Evolutionary conservation across 2,113 vertebrate genomes (phyloP).

Genomic region (Crocuta crocuta): DNA sequence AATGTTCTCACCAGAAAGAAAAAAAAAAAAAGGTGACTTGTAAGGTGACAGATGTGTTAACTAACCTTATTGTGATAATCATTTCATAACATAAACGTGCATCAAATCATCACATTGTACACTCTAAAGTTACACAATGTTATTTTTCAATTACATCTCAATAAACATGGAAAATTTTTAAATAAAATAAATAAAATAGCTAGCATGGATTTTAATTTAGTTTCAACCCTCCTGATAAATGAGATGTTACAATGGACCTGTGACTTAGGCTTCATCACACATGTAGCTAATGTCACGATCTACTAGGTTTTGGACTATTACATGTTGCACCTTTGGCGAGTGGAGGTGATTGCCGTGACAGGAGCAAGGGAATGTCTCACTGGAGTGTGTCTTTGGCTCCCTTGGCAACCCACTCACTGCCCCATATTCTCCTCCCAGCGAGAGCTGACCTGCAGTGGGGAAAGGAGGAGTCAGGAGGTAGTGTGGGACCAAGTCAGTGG

Average conservation of each 20-base stretch:
- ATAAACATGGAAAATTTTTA: neutral
- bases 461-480: neutral
- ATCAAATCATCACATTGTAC: neutral
- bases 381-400: neutral
- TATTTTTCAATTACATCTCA: neutral
- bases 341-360: neutral
- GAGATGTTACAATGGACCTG: neutral
- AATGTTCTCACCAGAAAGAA: neutral
- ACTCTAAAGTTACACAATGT: conserved; percentile 11
- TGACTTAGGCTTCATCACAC: neutral
- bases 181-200: neutral
- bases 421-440: neutral
- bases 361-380: neutral
- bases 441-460: neutral
- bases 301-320: neutral
- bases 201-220: neutral
- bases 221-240: conserved; percentile 28
- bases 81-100: neutral
- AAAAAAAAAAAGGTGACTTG: neutral
- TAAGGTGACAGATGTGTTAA: neutral
- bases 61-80: neutral
- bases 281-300: neutral
- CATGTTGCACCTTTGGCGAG: neutral
- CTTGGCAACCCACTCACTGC: no score
- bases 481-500: neutral